A percentile compares a stretch with the other conserved stretches of the same genome.
Conservation (phyloP, 2,113 vertebrate genomes). For the Meles meles region DNA sequence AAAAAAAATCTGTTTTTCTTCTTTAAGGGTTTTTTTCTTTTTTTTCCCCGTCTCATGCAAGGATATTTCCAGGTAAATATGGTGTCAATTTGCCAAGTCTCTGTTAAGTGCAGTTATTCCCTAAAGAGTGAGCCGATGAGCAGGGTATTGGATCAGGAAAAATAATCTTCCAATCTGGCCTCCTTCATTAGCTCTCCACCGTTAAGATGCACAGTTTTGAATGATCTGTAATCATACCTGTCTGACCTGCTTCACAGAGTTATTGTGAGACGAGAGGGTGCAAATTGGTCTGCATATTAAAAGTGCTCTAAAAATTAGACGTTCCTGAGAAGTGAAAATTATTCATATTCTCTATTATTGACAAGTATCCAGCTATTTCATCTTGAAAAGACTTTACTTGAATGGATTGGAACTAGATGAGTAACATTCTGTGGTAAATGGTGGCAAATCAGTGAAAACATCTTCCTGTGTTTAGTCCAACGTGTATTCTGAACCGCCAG, state of each 20-base stretch:
- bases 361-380: not conserved
- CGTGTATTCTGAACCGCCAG: not conserved
- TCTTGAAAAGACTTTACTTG: not conserved
- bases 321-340: not conserved
- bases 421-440: not conserved
- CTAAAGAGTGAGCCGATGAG: not conserved
- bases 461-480: not conserved
- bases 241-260: not conserved
- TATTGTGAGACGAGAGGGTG: not conserved
- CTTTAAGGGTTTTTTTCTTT: not conserved
- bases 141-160: not conserved
- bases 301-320: slow-evolving; percentile 41
- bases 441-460: not conserved
- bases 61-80: not conserved
- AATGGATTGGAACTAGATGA: not conserved
- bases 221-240: not conserved
- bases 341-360: slow-evolving; percentile 9
- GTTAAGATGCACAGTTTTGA: not conserved
- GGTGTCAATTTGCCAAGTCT: not conserved
- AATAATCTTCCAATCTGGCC: not conserved
- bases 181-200: slow-evolving; percentile 12
- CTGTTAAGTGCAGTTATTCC: slow-evolving; percentile 9
- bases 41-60: not conserved
- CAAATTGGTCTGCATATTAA: slow-evolving; percentile 3
- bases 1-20: not conserved